phyloP scores from a whole-genome alignment of 2,113 vertebrate genomes.

The Paedocypris sp. region DNA sequence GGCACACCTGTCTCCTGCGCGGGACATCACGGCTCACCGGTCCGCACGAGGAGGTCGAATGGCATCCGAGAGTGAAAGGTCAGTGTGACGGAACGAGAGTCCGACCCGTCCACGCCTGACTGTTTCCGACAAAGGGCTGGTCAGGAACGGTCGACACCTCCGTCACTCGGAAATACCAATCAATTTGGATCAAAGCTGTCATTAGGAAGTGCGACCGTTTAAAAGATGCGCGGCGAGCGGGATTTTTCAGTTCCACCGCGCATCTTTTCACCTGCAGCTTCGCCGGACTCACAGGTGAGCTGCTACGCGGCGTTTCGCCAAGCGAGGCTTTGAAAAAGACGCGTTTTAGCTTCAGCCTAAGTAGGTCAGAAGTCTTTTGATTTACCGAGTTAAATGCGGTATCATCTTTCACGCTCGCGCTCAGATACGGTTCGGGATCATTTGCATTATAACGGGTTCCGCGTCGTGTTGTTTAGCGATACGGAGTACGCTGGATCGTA shows the following conservation, averaged over 20 bases:
- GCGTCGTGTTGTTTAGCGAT: too few species aligned
- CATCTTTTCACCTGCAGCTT: not conserved
- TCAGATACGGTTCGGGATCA: not conserved
- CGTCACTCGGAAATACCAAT: conserved; percentile 32
- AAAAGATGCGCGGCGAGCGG: conserved; percentile 43
- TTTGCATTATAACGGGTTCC: conserved; percentile 4
- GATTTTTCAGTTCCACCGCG: conserved; percentile 8
- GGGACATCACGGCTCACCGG: not conserved
- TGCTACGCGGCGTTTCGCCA: not conserved
- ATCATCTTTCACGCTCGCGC: not conserved
- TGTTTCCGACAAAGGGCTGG: conserved; percentile 34
- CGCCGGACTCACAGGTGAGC: conserved; percentile 18
- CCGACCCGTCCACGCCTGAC: conserved; percentile 10
- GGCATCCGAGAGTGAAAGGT: not conserved
- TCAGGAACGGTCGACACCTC: conserved; percentile 44
- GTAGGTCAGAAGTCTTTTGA: not conserved
- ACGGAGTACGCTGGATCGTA: not conserved
- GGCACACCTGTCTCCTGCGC: not conserved
- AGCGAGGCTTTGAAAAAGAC: not conserved
- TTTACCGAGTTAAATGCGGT: not conserved
- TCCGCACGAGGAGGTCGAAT: not conserved
- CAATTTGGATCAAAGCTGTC: conserved; percentile 39
- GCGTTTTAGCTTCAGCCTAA: not conserved
- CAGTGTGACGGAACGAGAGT: conserved; percentile 34
- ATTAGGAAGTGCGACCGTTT: conserved; percentile 35